Evolutionary conservation across 2,888 invertebrate species (phyloP), one percentile per base, ranked within the genome.

Genomic region (Fragum sueziense): DNA sequence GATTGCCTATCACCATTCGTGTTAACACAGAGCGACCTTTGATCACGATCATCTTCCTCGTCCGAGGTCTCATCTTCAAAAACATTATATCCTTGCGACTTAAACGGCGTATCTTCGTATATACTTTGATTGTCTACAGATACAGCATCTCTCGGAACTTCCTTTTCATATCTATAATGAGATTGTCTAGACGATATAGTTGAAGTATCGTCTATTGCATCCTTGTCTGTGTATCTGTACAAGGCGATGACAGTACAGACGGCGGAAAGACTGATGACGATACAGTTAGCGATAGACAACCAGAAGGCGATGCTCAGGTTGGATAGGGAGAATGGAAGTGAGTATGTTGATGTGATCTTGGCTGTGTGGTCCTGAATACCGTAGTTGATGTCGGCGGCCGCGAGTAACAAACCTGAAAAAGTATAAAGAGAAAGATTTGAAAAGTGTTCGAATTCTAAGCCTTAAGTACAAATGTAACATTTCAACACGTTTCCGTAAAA

Each of bases 291-390:
- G 31, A 72, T 57, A 11, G 74, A 65, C 7, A 78, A 29, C 78
- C 78, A 81, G 71, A 81, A 81, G 11, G 81, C 71, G 7, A 61
- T 62, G 33, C 69, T 65, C 4, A 81, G 74, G 27, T 81, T 75
- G 17, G 81, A 68, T 1, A 51, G 7, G 22, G 54, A 41, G 22
- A 78, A 75, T 3, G 61, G 59, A 3, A 81, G 54, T 14, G 47
- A 31, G 31, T 52, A 33, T 11, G 25, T 25, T 7, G 41, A 71
- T 29, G 69, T 69, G 0, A 77, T 52, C 17, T 71, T 70, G n/a
- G 77, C 31, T 41, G 54, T 71, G 47, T 75, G 81, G 47, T 78
- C 72, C 2, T 70, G 54, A 7, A 41, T 22, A 9, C 77, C 77
- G 52, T 70, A 81, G 22, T 37, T 68, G 20, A 81, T 69, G 20